Base-by-base conservation (phyloP, 2,888 invertebrate species). In the Drosophila kuntzei region DNA sequence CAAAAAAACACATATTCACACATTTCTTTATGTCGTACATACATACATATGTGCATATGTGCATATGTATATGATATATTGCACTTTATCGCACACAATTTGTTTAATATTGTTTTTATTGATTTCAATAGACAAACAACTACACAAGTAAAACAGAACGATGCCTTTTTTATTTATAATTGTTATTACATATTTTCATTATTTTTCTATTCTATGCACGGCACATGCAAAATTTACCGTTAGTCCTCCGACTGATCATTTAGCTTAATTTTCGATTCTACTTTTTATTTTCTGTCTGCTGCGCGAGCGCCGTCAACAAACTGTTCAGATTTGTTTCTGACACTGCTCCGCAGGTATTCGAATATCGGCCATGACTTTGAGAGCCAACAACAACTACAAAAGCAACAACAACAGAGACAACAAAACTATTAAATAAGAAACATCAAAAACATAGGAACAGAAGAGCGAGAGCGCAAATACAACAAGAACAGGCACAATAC, bases 301-400 rank as follows among this genome's bases (percentile, higher is more conserved):
- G 70, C 77, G 68, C 71, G 79, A 85, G 59, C 77, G 75, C 82
- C 67, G 71, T 71, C 55, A 62, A 61, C 29, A 63, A 77, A 88
- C 83, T 86, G 71, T 71, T 67, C 59, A 44, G 36, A 22, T 18
- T 32, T 36, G 39, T 16, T 54, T 46, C 46, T 73, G 60, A 57
- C 68, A 71, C 69, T 74, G 68, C 54, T 82, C 60, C 66, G 58
- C 71, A 75, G 72, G 80, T 79, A 88, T 77, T 64, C 63, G 55
- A 86, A 78, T 83, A 79, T 77, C 79, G 81, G 73, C 87, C 89
- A 74, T 85, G 85, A 76, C 89, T 79, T 86, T 88, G 80, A 76
- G 73, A 76, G 49, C 32, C 53, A 43, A 69, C 18, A 32, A 47
- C 41, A 50, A 46, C 60, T 3, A 37, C 8, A 29, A 29, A 9